Base-by-base conservation (phyloP, 2,113 vertebrate species). In the Coregonus clupeaformis region DNA sequence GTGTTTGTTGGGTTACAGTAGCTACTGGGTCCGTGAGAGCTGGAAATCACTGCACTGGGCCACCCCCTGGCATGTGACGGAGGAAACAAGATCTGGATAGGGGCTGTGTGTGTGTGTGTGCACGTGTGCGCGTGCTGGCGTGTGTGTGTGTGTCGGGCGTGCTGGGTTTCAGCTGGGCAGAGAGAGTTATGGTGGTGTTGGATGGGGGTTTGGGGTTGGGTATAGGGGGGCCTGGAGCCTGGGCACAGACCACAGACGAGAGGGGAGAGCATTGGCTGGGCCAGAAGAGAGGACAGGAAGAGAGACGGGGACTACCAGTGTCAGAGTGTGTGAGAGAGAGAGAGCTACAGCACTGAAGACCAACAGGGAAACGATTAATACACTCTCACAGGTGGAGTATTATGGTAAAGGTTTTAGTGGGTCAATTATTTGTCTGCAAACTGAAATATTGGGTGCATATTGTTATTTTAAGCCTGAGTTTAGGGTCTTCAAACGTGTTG, bases 331-430 rank as follows among this genome's bases (percentile, higher is more conserved):
- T 4, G 14, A 1, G 47, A 14, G 12, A 18, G 3, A 59, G 65
- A 18, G 18, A 24, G 18, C 29, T 11, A 22, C 22, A 36, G n/a
- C 49, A 6, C 66, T 83, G n/a, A 70, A 82, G 67, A 20, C 78
- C 6, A 78, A 36, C 76, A 72, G 59, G 1, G 80, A 68, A 74
- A 77, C 14, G 73, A 55, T 72, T 82, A 77, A 65, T 80, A 77
- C 82, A 77, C 80, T 85, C 72, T 74, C 80, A 73, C 86, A 89
- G 87, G 89, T 89, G 78, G 78, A 78, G n/a, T 24, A 62, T 14
- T 72, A 32, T 13, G 9, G 77, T 73, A 71, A 42, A 22, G 32
- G 32, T 32, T 68, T 49, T 49, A 14, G 45, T 49, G 32, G 2
- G 47, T 49, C 7, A 14, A 13, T 49, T 2, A 13, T 11, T 14